These are phyloP conservation scores for Ceraclea dissimilis DNA, from an alignment of 2,888 invertebrate genomes.

Conservation along the genomic window DNA sequence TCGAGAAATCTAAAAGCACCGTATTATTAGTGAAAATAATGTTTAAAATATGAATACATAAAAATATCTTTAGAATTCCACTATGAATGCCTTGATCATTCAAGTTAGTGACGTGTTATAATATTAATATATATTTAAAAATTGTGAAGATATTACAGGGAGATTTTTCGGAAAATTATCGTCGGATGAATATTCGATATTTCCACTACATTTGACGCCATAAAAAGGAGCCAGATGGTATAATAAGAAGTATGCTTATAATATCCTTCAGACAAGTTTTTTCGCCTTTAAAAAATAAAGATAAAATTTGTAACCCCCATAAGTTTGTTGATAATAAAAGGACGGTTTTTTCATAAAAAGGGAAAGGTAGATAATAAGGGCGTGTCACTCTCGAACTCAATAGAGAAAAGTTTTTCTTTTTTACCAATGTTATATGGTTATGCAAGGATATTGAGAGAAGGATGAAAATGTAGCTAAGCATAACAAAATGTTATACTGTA, in stretches of 20 bases:
- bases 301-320: constrained; percentile 12
- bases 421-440: too few species aligned
- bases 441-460: too few species aligned
- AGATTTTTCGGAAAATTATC: constrained; percentile 13
- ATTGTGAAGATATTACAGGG: background rate
- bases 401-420: too few species aligned
- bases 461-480: too few species aligned
- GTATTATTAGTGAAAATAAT: too few species aligned
- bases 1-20: too few species aligned
- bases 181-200: constrained; percentile 12
- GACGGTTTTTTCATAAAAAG: background rate
- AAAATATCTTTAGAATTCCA: background rate
- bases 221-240: constrained; percentile 16
- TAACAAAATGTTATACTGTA: too few species aligned
- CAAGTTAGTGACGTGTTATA: background rate
- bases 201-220: constrained; percentile 16
- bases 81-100: background rate
- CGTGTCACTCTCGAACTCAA: too few species aligned
- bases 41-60: too few species aligned
- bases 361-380: background rate
- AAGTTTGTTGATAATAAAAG: constrained; percentile 14
- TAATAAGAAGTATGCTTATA: constrained; percentile 1
- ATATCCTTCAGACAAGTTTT: constrained; percentile 4
- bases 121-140: background rate
- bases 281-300: constrained; percentile 8